Evolutionary conservation across 2,888 invertebrate species (phyloP).

Genomic region (Apamea epomidion): DNA sequence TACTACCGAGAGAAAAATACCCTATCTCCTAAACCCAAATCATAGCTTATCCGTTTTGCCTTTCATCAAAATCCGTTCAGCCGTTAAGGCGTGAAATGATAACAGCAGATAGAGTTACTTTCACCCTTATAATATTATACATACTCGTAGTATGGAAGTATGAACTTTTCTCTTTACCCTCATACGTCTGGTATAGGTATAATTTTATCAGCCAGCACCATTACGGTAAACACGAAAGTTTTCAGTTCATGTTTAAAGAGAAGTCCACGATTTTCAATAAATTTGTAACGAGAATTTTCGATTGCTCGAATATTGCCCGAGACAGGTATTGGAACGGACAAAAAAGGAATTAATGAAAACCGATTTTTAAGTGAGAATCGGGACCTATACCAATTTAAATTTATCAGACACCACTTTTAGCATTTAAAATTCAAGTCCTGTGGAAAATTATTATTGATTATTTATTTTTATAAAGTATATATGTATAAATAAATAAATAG

Average conservation of each 20-base stretch:
- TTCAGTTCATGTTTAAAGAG: background rate
- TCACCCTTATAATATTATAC: background rate
- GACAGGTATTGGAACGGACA: background rate
- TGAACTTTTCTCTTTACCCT: background rate
- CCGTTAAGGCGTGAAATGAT: background rate
- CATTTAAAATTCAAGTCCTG: background rate
- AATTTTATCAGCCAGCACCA: conserved; percentile 17
- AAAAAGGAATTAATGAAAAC: background rate
- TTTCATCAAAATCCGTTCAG: background rate
- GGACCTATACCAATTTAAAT: background rate
- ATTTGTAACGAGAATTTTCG: background rate
- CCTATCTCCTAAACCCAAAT: too few species aligned
- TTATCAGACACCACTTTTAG: conserved; percentile 2
- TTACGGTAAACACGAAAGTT: background rate
- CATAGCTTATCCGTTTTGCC: too few species aligned
- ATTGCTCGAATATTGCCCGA: background rate
- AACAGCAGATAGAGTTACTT: background rate
- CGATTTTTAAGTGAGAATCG: conserved; percentile 1
- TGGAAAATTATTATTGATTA: background rate
- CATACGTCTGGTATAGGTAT: conserved; percentile 1
- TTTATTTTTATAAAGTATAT: too few species aligned
- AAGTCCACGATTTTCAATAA: background rate
- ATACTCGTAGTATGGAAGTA: too few species aligned
- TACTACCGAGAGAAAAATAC: too few species aligned
- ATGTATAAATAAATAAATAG: too few species aligned